These are phyloP conservation scores for Zhengitettix transpicula DNA, from an alignment of 2,888 invertebrate species.

Conservation along the genomic window DNA sequence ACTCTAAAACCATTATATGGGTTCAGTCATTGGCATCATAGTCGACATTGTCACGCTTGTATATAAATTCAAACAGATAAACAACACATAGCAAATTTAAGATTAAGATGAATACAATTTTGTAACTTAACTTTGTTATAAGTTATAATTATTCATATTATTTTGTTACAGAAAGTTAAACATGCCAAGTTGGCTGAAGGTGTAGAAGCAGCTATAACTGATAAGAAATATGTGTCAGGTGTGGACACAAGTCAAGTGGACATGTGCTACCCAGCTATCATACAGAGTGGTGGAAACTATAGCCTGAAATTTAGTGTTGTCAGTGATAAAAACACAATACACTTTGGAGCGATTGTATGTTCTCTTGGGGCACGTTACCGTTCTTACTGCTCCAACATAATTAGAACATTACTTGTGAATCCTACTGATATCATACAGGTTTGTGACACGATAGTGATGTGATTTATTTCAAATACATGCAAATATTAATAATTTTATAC, in stretches of 20 bases:
- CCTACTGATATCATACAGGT: conserved; percentile 53
- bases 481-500: too few relatives aligned
- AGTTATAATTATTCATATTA: background rate
- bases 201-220: conserved; percentile 81
- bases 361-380: conserved; percentile 90
- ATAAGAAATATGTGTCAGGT: conserved; percentile 87
- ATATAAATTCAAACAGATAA: too few relatives aligned
- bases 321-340: conserved; percentile 83
- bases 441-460: background rate
- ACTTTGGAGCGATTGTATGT: conserved; percentile 93
- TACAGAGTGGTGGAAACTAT: conserved; percentile 97
- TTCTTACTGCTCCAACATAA: conserved; percentile 95
- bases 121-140: too few relatives aligned
- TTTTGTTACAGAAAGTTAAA: conserved; percentile 67
- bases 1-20: too few relatives aligned
- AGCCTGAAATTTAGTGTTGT: conserved; percentile 90
- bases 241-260: conserved; percentile 82
- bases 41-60: too few relatives aligned
- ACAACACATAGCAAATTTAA: too few relatives aligned
- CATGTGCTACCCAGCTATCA: conserved; percentile 96
- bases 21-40: too few relatives aligned
- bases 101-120: too few relatives aligned
- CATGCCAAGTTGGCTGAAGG: conserved; percentile 90
- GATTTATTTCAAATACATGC: too few relatives aligned
- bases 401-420: conserved; percentile 89